Evolutionary conservation across 30 jellyfish, hydroid and myxozoan species (phyloP).

Genomic region (Turritopsis rubra): DNA sequence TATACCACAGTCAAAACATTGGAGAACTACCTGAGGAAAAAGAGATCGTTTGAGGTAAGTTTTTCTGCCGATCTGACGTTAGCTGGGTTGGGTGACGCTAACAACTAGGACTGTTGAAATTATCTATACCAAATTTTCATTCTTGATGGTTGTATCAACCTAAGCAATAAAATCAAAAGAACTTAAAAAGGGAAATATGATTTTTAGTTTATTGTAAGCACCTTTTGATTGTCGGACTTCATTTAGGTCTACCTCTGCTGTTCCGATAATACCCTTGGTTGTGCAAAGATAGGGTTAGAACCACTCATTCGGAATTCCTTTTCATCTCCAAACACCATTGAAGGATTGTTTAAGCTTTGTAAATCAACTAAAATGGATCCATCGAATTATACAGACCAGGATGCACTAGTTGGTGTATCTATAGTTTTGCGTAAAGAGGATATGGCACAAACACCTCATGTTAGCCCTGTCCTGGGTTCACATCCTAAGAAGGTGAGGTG

Average conservation of each 20-base stretch:
- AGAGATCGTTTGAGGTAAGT: slow-evolving; percentile 65
- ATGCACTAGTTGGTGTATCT: slow-evolving; percentile 66
- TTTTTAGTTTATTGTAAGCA: too few relatives aligned
- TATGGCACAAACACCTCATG: slow-evolving; percentile 27
- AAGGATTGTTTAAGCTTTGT: slow-evolving; percentile 64
- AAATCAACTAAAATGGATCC: slow-evolving; percentile 23
- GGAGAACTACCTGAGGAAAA: slow-evolving; percentile 31
- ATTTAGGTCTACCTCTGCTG: slow-evolving; percentile 68
- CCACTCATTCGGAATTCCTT: slow-evolving; percentile 47
- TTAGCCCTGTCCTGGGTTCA: slow-evolving; percentile 40
- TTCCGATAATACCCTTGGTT: slow-evolving; percentile 55
- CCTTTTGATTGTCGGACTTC: too few relatives aligned
- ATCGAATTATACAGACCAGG: slow-evolving; percentile 2
- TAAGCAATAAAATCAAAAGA: too few relatives aligned
- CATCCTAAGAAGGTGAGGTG: background rate
- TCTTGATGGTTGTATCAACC: too few relatives aligned
- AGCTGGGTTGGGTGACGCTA: too few relatives aligned
- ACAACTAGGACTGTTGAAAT: background rate
- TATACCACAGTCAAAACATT: slow-evolving; percentile 41
- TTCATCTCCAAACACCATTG: slow-evolving; percentile 34
- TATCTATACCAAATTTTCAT: too few relatives aligned
- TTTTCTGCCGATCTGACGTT: background rate
- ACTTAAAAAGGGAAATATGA: too few relatives aligned
- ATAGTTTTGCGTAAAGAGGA: slow-evolving; percentile 57
- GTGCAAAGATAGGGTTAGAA: slow-evolving; percentile 52